Percentiles rank a stretch among this genome's conserved stretches.
These are phyloP conservation scores for Microtus pennsylvanicus DNA, from an alignment of 2,113 vertebrate species.

Conservation along the genomic window DNA sequence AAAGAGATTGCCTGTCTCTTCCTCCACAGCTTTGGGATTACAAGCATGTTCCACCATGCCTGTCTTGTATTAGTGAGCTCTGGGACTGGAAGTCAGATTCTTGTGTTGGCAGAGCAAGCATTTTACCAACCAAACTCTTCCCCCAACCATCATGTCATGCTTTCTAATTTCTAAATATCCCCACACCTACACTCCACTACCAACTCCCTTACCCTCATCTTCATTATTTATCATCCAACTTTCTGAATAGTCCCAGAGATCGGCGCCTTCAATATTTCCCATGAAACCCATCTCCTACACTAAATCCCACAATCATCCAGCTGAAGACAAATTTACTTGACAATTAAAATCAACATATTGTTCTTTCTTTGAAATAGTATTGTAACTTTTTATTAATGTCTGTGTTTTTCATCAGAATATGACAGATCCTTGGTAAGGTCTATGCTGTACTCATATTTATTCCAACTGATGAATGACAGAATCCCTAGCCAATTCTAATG, in stretches of 20 bases:
- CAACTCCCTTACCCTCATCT: neutral
- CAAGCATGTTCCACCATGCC: neutral
- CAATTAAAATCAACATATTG: neutral
- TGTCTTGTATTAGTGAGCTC: neutral
- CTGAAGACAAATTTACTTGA: neutral
- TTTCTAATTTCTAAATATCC: neutral
- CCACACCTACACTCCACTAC: neutral
- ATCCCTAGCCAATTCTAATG: neutral
- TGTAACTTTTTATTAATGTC: neutral
- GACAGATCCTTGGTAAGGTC: neutral
- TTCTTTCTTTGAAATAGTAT: neutral
- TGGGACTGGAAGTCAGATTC: neutral
- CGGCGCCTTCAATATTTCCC: neutral
- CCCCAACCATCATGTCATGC: neutral
- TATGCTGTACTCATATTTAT: neutral
- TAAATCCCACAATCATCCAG: neutral
- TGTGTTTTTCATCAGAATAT: neutral
- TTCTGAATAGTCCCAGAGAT: neutral
- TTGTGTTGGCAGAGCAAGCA: neutral
- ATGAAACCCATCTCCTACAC: neutral
- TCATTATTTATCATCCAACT: neutral
- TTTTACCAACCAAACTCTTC: neutral
- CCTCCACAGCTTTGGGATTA: no score
- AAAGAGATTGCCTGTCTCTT: neutral
- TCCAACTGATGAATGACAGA: neutral